Base-by-base conservation (phyloP, 2,113 vertebrate species). In the Numida meleagris region DNA sequence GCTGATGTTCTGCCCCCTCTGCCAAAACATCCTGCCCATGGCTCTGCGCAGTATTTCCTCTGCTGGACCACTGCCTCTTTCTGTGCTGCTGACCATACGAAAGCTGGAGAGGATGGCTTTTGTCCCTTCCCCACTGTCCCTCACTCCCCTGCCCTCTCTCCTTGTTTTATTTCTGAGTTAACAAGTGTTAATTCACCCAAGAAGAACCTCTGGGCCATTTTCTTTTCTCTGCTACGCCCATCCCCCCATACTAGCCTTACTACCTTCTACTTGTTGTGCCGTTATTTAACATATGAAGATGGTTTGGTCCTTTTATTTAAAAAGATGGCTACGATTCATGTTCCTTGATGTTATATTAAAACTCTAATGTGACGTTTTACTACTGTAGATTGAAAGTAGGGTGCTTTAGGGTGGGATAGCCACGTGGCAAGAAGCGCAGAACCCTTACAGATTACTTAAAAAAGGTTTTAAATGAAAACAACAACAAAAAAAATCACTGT, bases 261-360 rank as follows among this genome's bases (percentile, higher is more conserved):
- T 96, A 82, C 59, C 88, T 96, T 96, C 95, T 85, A 72, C 86
- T 86, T 90, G 94, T 95, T 0, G 95, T 97, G 95, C 78, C 81
- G 65, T 93, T 90, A 42, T 94, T 97, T 97, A 79, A 94, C 94
- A 94, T 90, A 95, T 72, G 85, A 95, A 94, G 85, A 94, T 34
- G 13, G 90, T 94, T 95, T 75, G 71, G 90, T 93, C 95, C 31
- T 95, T 95, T 57, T 87, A 91, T 95, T 97, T 96, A 75, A 59
- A 59, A 96, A 94, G 71, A 71, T 94, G 94, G 86, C 77, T 90
- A 74, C 84, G 82, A 70, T 97, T 97, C 97, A 85, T 92, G 83
- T 96, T 96, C 91, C 89, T 97, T 82, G 91, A 88, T 98, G 97
- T 97, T 97, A 96, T 97, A 88, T 97, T 96, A 97, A 96, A 96